Percentiles rank a stretch among this genome's conserved stretches.
Evolutionary conservation across 1,140 invertebrate genomes (phyloP).

Genomic region (Propsilocerus akamusi): DNA sequence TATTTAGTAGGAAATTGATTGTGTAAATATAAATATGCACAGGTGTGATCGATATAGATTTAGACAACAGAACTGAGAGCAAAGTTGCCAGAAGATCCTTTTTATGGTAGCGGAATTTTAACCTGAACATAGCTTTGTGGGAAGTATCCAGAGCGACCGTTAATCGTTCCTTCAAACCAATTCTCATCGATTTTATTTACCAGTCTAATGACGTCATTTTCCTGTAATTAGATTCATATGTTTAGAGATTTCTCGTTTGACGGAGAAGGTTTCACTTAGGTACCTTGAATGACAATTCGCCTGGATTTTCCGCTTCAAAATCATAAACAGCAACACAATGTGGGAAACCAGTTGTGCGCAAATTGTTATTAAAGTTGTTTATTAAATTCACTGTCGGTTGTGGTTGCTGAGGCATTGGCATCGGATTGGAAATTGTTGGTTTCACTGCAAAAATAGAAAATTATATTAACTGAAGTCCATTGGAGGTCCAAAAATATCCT

Average conservation of each 20-base stretch:
- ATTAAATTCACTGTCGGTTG: neutral
- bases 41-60: no score
- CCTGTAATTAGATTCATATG: constrained; percentile 33
- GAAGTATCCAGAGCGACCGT: constrained; percentile 85
- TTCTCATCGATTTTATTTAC: constrained; percentile 90
- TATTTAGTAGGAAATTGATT: no score
- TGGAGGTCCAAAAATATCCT: no score
- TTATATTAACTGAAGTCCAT: no score
- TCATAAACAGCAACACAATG: constrained; percentile 89
- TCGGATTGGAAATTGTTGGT: neutral
- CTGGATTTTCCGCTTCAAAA: constrained; percentile 92
- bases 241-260: neutral
- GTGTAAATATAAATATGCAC: no score
- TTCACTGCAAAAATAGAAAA: neutral
- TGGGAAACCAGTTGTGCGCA: constrained; percentile 23
- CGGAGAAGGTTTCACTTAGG: no score
- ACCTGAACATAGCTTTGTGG: constrained; percentile 85
- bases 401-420: neutral
- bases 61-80: no score
- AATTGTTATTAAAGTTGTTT: neutral
- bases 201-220: constrained; percentile 85
- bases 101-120: constrained; percentile 53
- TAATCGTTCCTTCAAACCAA: constrained; percentile 79
- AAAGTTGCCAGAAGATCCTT: no score
- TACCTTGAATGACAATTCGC: constrained; percentile 83